Conservation (phyloP, 2,888 invertebrate species). For the Sinodicranocentrus sp. region DNA sequence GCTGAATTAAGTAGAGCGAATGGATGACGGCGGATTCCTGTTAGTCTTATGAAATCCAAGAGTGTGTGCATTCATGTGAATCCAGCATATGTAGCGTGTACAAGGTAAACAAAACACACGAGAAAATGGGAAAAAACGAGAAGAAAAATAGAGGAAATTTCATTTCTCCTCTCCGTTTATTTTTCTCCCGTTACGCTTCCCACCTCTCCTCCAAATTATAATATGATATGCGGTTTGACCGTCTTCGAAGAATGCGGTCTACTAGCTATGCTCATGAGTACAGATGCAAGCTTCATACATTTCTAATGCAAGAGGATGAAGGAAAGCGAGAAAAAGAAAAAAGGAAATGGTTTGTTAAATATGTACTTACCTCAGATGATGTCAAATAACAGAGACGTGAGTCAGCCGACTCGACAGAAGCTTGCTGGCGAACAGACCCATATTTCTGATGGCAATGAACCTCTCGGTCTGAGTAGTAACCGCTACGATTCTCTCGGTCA, state of each 20-base stretch:
- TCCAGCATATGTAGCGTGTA: conserved; percentile 8
- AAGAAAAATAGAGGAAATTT: conserved; percentile 26
- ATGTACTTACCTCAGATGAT: conserved; percentile 90
- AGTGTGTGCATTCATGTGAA: conserved; percentile 33
- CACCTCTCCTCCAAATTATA: not conserved
- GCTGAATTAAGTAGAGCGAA: conserved; percentile 18
- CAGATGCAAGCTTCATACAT: conserved; percentile 21
- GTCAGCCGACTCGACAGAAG: conserved; percentile 95
- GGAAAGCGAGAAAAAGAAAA: not conserved
- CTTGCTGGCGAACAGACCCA: conserved; percentile 92
- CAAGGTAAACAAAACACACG: conserved; percentile 31
- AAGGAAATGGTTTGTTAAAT: conserved; percentile 42
- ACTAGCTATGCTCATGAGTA: not conserved
- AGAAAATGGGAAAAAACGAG: conserved; percentile 1
- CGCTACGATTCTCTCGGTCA: conserved; percentile 76
- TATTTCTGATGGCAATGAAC: conserved; percentile 81
- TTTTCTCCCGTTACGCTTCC: not conserved
- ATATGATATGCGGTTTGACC: conserved; percentile 38
- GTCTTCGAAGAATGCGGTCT: conserved; percentile 11
- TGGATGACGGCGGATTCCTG: not conserved
- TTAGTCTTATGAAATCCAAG: conserved; percentile 20
- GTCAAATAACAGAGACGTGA: conserved; percentile 95
- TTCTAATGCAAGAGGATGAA: conserved; percentile 23
- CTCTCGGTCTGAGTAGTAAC: conserved; percentile 92
- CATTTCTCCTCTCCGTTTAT: conserved; percentile 35